phyloP scores from a whole-genome alignment of 2,797 vertebrate genomes.

The Pachyuromys duprasi region DNA sequence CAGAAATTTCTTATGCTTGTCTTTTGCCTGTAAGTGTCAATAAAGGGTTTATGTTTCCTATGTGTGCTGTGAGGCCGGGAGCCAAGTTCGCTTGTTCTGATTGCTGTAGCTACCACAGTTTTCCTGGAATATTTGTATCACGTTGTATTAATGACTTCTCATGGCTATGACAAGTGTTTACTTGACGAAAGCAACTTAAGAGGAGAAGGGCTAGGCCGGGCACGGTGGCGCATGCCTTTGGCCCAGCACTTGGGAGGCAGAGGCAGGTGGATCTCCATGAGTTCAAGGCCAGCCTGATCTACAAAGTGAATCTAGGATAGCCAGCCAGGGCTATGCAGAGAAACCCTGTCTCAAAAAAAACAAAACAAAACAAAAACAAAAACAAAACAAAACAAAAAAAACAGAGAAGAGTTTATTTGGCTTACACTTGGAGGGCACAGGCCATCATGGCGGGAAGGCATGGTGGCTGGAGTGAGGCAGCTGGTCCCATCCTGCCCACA shows the following conservation, averaged over 20 bases:
- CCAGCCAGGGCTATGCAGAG: no score
- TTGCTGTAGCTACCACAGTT: rapidly evolving
- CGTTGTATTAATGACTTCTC: neutral
- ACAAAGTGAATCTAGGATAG: no score
- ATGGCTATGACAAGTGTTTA: neutral
- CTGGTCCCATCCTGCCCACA: no score
- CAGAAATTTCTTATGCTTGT: neutral
- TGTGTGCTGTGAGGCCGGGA: neutral
- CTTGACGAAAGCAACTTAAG: neutral
- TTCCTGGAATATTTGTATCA: neutral
- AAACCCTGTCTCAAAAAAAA: no score
- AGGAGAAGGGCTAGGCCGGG: no score
- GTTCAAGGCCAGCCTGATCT: no score
- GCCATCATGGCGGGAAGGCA: neutral
- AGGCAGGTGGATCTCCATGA: no score
- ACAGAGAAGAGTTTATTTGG: neutral
- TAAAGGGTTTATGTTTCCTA: neutral
- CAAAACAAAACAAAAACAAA: no score
- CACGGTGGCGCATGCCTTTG: no score
- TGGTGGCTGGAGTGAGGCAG: neutral
- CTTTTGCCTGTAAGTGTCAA: neutral
- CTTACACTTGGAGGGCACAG: neutral
- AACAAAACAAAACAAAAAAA: no score
- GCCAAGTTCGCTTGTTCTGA: rapidly evolving
- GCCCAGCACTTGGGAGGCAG: no score